Evolutionary conservation across 1,140 invertebrate genomes (phyloP), one percentile per base, ranked within the genome.

Genomic region (Radopholus similis): DNA sequence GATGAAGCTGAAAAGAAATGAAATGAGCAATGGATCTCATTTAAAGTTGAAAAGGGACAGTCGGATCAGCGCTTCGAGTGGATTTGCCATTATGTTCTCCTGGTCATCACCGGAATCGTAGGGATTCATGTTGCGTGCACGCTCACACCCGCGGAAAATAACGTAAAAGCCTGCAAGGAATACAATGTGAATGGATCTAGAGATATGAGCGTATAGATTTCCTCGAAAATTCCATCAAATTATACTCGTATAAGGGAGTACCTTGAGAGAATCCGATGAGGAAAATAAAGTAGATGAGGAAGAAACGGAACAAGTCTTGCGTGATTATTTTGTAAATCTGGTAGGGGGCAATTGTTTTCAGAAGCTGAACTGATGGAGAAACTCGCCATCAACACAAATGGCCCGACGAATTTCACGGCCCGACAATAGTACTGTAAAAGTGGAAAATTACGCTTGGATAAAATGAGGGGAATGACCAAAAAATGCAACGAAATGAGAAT

Each of bases 351-450:
- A 23, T 35, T 26, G 23, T 18, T 55, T 47, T 13, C 30, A 56
- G 21, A 6, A 32, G 21, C 30, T 44, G 28, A n/a, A 42, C 40
- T n/a, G n/a, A n/a, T n/a, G 0, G 5, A 49, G 4, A 6, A 49
- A 58, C 8, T 97, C 37, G 97, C 95, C 95, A 97, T 98, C 57
- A 96, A 92, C 4, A 98, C 94, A 87, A 97, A 97, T 6, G 95
- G 94, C 1, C 95, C 95, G 0, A 97, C 92, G 0, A 93, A 94
- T 83, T 95, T 94, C 82, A 97, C 95, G 28, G 94, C 94, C 79
- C 93, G 92, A 82, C 66, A 86, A 83, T 96, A 97, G 51, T 75
- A 73, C 58, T 62, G 32, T 26, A 60, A 58, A 47, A 15, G 26
- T 11, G 35, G 35, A 4, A 47, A 21, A 21, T 4, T 2, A 0